Base-by-base conservation (phyloP, 2,888 invertebrate species). In the Branchipolynoe longqiensis region DNA sequence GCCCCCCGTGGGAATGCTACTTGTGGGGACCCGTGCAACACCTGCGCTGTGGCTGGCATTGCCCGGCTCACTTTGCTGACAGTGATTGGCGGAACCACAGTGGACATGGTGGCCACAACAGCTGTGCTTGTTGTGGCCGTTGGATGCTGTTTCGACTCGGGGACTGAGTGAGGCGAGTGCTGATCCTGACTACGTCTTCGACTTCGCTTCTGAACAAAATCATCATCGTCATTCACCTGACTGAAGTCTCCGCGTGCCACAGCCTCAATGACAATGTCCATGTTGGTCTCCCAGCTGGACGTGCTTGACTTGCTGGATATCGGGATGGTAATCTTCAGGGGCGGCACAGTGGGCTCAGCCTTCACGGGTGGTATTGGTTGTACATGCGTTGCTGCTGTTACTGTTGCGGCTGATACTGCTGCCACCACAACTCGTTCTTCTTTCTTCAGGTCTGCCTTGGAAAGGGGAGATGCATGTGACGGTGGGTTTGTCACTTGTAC, bases 241-340 rank as follows among this genome's bases (percentile, higher is more conserved):
- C 90, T 91, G 89, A 93, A 91, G 91, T 93, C 83, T 91, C 96
- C 96, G 89, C 97, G 96, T 0, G 97, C 96, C 0, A 97, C 97
- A 91, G 98, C 97, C 89, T 98, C 98, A 88, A 98, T 97, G 22
- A 97, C 96, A 90, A 97, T 97, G 92, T 98, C 98, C 14, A 97
- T 95, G 0, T 97, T 96, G 83, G 90, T 91, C 89, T 82, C 62
- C 83, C 86, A 84, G 78, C 28, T 56, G 74, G 48, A 22, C 18
- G 41, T 33, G 25, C 33, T n/a, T 8, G 31, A 56, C 58, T 58
- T 25, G 54, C 36, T 78, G 69, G 84, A 73, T 1, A 78, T 54
- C 22, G 78, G 78, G 48, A 78, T 78, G 78, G 48, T 78, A 48
- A 78, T 78, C 48, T 78, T 78, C 54, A 78, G 48, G 4, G 78